These are phyloP conservation scores for Rhopalosiphum maidis DNA, from an alignment of 1,140 invertebrate species.

Conservation along the genomic window DNA sequence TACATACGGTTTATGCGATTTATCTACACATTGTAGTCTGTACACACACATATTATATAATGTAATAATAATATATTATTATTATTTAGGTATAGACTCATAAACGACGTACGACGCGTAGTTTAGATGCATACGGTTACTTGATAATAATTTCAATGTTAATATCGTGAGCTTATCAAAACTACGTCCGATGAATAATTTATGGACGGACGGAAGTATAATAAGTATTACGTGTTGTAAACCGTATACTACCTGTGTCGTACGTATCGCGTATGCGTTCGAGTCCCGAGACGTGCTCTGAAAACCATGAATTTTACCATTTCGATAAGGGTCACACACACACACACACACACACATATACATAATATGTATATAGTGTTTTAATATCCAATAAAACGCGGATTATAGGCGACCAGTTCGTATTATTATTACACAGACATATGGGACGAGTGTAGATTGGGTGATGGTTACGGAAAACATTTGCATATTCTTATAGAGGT, in stretches of 20 bases:
- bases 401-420: neutral
- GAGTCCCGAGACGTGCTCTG: conserved; percentile 14
- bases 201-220: conserved; percentile 38
- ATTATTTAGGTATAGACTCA: neutral
- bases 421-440: too few species aligned
- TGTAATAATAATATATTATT: neutral
- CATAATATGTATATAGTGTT: conserved; percentile 21
- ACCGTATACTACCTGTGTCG: neutral
- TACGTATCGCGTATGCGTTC: neutral
- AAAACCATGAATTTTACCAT: conserved; percentile 28
- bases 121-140: neutral
- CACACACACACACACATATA: too few species aligned
- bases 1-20: neutral
- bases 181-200: conserved; percentile 46
- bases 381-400: conserved; percentile 9
- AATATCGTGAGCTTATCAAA: conserved; percentile 14
- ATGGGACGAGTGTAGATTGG: neutral
- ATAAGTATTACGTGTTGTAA: conserved; percentile 28
- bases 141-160: conserved; percentile 39
- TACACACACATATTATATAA: neutral
- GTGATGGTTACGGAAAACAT: neutral
- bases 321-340: neutral
- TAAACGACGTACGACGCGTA: neutral
- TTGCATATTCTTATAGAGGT: neutral
- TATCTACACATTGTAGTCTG: neutral